phyloP scores from a whole-genome alignment of 1,140 invertebrate genomes.

The Cyclargus thomasi region DNA sequence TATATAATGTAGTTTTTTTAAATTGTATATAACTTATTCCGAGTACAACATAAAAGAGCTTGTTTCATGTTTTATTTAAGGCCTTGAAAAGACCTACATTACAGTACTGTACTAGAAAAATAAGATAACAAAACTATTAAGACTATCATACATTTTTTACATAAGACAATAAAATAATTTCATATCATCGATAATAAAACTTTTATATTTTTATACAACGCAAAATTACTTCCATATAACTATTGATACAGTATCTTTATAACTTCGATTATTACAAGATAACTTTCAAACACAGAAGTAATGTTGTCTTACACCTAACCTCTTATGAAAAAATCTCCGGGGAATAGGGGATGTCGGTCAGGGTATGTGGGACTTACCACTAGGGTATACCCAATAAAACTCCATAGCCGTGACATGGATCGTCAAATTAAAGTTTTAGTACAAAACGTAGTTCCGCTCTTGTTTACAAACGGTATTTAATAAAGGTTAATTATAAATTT shows the following conservation, averaged over 20 bases:
- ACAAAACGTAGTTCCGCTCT: too few relatives aligned
- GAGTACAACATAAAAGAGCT: too few relatives aligned
- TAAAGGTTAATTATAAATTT: too few relatives aligned
- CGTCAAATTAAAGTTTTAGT: too few relatives aligned
- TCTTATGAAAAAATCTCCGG: too few relatives aligned
- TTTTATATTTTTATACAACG: background rate
- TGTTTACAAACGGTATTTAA: too few relatives aligned
- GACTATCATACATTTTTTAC: background rate
- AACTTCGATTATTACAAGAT: background rate
- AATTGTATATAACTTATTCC: too few relatives aligned
- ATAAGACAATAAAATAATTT: conserved; percentile 10
- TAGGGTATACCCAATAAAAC: too few relatives aligned
- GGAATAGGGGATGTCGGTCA: too few relatives aligned
- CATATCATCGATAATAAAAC: background rate
- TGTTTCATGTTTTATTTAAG: too few relatives aligned
- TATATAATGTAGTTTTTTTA: background rate
- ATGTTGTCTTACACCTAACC: too few relatives aligned
- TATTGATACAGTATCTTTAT: background rate
- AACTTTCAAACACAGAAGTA: background rate
- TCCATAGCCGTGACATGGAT: too few relatives aligned
- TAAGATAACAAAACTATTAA: background rate
- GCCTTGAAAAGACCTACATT: background rate
- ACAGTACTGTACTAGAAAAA: background rate
- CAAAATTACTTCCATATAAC: background rate
- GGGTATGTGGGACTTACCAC: background rate